Conservation (phyloP, 2,113 vertebrate genomes). For the Ivindomyrus marchei region DNA sequence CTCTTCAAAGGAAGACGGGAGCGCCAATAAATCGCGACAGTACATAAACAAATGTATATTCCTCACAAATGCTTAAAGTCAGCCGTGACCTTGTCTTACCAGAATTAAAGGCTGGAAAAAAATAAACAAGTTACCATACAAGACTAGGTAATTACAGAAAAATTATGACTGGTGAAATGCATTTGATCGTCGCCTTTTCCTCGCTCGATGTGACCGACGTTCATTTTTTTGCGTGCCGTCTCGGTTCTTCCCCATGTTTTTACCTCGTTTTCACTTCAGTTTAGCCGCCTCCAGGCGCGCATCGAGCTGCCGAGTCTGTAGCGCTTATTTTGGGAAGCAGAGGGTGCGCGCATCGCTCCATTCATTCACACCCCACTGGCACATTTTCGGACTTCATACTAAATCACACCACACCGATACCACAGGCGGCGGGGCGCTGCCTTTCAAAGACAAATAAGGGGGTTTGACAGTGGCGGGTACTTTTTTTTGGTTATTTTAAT, state of each 20-base stretch:
- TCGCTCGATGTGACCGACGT: neutral
- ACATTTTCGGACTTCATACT: neutral
- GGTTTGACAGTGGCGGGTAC: neutral
- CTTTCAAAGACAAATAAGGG: neutral
- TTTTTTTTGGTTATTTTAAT: neutral
- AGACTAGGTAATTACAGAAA: neutral
- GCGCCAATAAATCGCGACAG: neutral
- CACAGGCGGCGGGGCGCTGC: neutral
- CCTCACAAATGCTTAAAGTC: neutral
- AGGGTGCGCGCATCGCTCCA: neutral
- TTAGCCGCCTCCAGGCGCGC: neutral
- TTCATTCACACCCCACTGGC: neutral
- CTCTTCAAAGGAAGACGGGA: neutral
- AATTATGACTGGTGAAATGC: neutral
- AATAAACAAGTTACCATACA: neutral
- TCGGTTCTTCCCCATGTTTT: neutral
- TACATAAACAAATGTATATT: neutral
- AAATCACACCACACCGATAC: neutral
- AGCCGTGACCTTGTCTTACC: neutral
- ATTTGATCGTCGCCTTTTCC: neutral
- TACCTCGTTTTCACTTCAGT: neutral
- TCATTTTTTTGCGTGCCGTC: neutral
- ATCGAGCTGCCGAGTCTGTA: neutral
- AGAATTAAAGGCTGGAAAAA: neutral
- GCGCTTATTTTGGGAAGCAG: neutral